Percentiles rank a stretch among this genome's conserved stretches.
Conservation (phyloP, 1,140 invertebrate species). For the Drosophila kohkoa region DNA sequence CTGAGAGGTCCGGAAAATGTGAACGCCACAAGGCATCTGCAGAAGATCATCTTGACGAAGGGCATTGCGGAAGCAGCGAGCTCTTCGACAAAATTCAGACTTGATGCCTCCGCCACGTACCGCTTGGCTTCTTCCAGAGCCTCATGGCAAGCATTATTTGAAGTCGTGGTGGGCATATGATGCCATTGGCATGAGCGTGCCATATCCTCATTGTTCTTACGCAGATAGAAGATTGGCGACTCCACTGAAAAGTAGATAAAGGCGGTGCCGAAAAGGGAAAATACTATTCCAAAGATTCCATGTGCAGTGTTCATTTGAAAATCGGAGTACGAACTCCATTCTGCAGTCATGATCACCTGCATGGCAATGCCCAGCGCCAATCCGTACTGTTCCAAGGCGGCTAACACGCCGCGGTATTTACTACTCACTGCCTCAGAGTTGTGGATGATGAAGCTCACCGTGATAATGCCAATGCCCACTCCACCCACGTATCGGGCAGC, state of each 20-base stretch:
- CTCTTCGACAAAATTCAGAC: constrained; percentile 34
- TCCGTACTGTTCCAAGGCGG: constrained; percentile 47
- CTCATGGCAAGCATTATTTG: constrained; percentile 22
- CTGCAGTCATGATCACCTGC: constrained; percentile 60
- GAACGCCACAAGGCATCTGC: constrained; percentile 71
- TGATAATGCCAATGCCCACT: constrained; percentile 49
- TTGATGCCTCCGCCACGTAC: constrained; percentile 54
- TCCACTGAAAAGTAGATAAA: constrained; percentile 40
- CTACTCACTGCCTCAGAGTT: constrained; percentile 40
- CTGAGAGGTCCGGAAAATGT: constrained; percentile 64
- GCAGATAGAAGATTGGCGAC: constrained; percentile 66
- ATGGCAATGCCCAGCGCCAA: constrained; percentile 57
- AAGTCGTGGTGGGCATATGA: constrained; percentile 20
- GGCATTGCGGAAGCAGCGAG: constrained; percentile 48
- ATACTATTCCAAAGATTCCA: constrained; percentile 69
- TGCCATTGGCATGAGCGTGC: constrained; percentile 41
- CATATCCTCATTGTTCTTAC: constrained; percentile 60
- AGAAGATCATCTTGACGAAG: constrained; percentile 62
- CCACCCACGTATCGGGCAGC: constrained; percentile 59
- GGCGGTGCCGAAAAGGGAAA: constrained; percentile 36
- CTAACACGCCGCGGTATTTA: constrained; percentile 40
- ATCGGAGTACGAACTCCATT: constrained; percentile 30
- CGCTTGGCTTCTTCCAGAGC: constrained; percentile 56
- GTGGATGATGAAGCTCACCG: constrained; percentile 54
- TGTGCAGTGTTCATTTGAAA: constrained; percentile 55